phyloP scores from a whole-genome alignment of 2,888 invertebrate species.

The Leptopilina syphax region DNA sequence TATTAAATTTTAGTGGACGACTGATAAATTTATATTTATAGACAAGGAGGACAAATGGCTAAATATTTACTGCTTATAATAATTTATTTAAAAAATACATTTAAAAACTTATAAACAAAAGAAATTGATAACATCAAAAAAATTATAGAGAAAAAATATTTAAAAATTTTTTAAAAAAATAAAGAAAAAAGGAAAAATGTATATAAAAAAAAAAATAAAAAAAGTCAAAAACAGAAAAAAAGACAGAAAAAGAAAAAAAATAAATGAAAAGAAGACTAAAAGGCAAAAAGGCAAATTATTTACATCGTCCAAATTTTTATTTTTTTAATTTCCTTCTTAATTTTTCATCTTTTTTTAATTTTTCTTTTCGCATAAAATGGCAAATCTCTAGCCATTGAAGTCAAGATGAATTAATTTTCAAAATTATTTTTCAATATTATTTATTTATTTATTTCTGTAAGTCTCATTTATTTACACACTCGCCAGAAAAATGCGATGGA shows the following conservation, averaged over 20 bases:
- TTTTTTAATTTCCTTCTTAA: background rate
- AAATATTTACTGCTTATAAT: constrained; percentile 70
- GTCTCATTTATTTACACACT: constrained; percentile 65
- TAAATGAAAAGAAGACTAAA: too few species aligned
- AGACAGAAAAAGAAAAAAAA: too few species aligned
- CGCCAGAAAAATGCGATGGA: constrained; percentile 69
- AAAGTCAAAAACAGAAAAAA: too few species aligned
- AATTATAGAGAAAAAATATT: too few species aligned
- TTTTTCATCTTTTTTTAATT: background rate
- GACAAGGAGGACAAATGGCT: constrained; percentile 73
- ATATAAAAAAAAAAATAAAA: too few species aligned
- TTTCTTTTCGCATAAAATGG: background rate
- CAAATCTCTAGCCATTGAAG: constrained; percentile 52
- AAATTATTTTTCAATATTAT: background rate
- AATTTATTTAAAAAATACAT: constrained; percentile 68
- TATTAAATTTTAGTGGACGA: constrained; percentile 72
- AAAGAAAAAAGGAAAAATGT: too few species aligned
- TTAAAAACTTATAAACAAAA: constrained; percentile 57
- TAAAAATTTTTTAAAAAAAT: too few species aligned
- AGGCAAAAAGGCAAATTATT: constrained; percentile 20
- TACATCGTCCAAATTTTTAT: constrained; percentile 15
- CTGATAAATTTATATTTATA: constrained; percentile 55
- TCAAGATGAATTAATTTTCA: constrained; percentile 60
- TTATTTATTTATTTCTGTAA: background rate
- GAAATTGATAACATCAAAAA: too few species aligned